These are phyloP conservation scores for Brachionus rotundiformis DNA, from an alignment of 1,140 invertebrate species.

Conservation along the genomic window DNA sequence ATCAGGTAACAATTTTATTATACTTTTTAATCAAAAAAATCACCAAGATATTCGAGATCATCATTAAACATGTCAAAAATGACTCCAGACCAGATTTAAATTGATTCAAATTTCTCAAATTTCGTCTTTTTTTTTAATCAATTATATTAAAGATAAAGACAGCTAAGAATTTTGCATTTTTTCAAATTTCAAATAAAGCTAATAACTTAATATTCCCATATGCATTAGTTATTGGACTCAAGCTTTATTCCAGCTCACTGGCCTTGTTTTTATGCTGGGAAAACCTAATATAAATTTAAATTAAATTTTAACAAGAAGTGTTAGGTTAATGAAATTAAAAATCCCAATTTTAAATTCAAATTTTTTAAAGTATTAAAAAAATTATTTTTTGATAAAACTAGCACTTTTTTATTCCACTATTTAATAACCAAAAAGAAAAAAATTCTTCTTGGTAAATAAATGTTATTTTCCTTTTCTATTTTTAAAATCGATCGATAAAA, in stretches of 20 bases:
- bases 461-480: too few species aligned
- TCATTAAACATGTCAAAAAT: neutral
- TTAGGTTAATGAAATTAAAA: constrained; percentile 7
- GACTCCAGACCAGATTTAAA: neutral
- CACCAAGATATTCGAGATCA: neutral
- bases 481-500: neutral
- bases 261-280: neutral
- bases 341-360: neutral
- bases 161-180: too few species aligned
- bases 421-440: neutral
- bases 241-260: neutral
- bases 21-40: neutral
- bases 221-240: too few species aligned
- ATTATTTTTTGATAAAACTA: neutral
- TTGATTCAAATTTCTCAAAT: neutral
- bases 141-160: too few species aligned
- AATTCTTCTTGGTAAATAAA: neutral
- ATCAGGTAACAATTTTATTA: neutral
- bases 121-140: neutral
- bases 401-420: neutral
- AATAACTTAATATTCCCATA: too few species aligned
- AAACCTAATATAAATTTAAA: neutral
- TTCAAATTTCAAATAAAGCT: too few species aligned
- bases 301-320: neutral
- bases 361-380: neutral